Conservation (phyloP, 2,797 vertebrate species). For the Cryptoblepharus egeriae region DNA sequence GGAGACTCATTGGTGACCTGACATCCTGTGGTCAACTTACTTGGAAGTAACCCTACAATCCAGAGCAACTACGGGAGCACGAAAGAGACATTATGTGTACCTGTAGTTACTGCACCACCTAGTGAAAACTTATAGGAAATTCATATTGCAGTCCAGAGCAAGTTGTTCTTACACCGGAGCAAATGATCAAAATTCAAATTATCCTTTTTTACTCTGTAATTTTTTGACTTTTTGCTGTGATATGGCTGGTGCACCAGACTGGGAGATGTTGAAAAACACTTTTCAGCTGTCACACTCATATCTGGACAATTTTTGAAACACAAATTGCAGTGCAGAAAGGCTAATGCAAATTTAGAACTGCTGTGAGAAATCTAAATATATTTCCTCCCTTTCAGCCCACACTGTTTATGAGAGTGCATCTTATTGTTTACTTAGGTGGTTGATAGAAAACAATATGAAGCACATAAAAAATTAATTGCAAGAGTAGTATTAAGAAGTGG, state of each 20-base stretch:
- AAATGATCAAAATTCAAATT: too few species aligned
- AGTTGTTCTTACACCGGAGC: too few species aligned
- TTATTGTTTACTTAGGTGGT: constrained; percentile 27
- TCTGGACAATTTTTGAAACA: constrained; percentile 46
- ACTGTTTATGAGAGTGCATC: background rate
- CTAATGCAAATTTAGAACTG: constrained; percentile 41
- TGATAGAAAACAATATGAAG: constrained; percentile 15
- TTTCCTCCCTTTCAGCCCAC: background rate
- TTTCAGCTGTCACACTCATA: constrained; percentile 29
- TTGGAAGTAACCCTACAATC: too few species aligned
- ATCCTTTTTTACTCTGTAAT: background rate
- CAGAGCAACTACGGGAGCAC: too few species aligned
- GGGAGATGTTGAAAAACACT: constrained; percentile 10
- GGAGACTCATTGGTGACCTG: too few species aligned
- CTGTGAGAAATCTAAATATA: constrained; percentile 43
- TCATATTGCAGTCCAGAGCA: too few species aligned
- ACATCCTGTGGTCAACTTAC: too few species aligned
- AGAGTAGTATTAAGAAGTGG: constrained; percentile 9
- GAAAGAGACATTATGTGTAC: too few species aligned
- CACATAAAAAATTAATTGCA: background rate
- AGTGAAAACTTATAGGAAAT: too few species aligned
- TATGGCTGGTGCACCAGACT: background rate
- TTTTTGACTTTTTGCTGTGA: background rate
- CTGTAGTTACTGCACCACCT: too few species aligned
- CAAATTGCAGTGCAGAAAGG: constrained; percentile 48